Percentiles rank a stretch among this genome's conserved stretches.
Conservation (phyloP, 2,797 vertebrate genomes). For the Eidolon dupreanum region DNA sequence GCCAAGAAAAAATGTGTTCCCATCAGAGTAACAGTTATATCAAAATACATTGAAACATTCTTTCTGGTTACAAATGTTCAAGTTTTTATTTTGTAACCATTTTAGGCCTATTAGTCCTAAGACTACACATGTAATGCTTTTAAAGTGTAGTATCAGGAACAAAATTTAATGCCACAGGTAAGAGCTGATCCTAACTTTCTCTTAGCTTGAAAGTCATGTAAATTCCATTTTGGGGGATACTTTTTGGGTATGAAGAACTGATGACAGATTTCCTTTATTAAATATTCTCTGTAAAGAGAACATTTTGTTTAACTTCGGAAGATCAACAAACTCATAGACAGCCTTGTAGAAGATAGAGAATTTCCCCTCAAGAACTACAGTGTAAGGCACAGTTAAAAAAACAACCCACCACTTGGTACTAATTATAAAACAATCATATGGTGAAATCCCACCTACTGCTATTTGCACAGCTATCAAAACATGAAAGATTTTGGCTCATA, state of each 20-base stretch:
- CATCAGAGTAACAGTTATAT: background rate
- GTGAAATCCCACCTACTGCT: background rate
- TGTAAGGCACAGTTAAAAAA: background rate
- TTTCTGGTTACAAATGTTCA: background rate
- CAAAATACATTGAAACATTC: background rate
- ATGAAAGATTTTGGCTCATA: background rate
- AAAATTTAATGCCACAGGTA: background rate
- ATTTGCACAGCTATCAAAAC: background rate
- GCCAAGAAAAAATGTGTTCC: background rate
- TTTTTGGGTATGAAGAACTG: background rate
- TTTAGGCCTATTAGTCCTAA: background rate
- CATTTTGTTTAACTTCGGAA: background rate
- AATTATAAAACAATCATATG: background rate
- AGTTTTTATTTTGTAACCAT: background rate
- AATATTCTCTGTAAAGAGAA: background rate
- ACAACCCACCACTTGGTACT: background rate
- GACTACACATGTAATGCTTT: background rate
- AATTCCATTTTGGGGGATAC: background rate
- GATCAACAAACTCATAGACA: background rate
- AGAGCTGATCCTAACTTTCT: constrained; percentile 3
- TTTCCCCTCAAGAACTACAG: background rate
- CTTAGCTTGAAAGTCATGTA: background rate
- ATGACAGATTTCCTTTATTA: constrained; percentile 41
- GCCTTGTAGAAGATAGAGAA: background rate
- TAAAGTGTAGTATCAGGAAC: background rate